Percentiles rank a stretch among this genome's conserved stretches.
Evolutionary conservation across 2,888 invertebrate species (phyloP).

Genomic region (Ceraclea dissimilis): DNA sequence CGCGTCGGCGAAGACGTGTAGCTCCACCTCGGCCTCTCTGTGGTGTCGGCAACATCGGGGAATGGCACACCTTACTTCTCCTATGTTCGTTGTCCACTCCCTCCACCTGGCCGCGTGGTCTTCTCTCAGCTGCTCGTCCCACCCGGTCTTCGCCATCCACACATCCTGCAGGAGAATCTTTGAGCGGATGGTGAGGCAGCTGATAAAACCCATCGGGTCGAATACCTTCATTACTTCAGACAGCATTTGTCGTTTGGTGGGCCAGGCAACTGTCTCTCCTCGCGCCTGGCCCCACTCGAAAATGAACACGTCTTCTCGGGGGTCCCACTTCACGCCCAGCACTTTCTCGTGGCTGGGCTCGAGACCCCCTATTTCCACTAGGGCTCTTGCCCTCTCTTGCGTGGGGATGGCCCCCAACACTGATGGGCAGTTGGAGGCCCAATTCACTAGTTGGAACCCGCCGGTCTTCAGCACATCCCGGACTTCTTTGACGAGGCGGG

Average conservation of each 20-base stretch:
- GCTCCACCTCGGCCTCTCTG: background rate
- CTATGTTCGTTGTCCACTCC: background rate
- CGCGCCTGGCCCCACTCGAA: too few species aligned
- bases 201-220: background rate
- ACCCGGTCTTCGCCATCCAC: background rate
- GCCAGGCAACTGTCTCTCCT: too few species aligned
- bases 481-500: conserved; percentile 17
- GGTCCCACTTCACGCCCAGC: background rate
- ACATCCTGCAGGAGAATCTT: background rate
- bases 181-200: too few species aligned
- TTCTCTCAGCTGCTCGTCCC: background rate
- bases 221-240: background rate
- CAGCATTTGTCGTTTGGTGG: too few species aligned
- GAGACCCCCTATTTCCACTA: too few species aligned
- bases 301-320: background rate
- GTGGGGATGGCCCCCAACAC: too few species aligned
- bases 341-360: background rate
- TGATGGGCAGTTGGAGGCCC: too few species aligned
- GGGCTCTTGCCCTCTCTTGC: too few species aligned
- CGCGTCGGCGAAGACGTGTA: conserved; percentile 23
- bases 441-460: background rate
- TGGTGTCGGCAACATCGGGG: background rate
- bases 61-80: background rate
- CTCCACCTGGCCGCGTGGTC: background rate
- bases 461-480: background rate